A percentile compares a stretch with the other conserved stretches of the same genome.
These are phyloP conservation scores for Epizoanthus ramosus DNA, from an alignment of 92 coral and sea anemone species.

Conservation along the genomic window DNA sequence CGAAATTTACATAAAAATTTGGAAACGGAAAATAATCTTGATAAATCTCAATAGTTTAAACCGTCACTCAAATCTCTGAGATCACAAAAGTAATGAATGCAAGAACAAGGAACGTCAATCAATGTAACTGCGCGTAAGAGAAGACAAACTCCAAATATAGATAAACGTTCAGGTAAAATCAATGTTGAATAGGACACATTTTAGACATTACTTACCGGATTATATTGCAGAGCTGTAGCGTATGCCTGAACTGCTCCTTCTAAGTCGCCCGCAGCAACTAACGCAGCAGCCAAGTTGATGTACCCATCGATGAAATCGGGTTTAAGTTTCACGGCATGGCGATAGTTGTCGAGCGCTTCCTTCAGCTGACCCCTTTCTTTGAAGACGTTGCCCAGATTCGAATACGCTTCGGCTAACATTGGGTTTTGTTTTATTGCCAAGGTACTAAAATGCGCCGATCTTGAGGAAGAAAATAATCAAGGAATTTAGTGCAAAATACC, in stretches of 20 bases:
- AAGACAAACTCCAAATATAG: constrained; percentile 21
- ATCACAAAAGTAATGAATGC: constrained; percentile 10
- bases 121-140: constrained; percentile 7
- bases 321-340: constrained; percentile 98
- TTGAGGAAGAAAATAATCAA: constrained; percentile 1
- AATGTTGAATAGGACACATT: constrained; percentile 37
- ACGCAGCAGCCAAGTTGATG: constrained; percentile 98
- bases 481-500: constrained; percentile 14
- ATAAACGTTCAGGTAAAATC: constrained; percentile 29
- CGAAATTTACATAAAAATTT: background rate
- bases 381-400: constrained; percentile 98
- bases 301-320: constrained; percentile 99
- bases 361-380: constrained; percentile 99
- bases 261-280: constrained; percentile 98
- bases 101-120: constrained; percentile 10
- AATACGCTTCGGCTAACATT: constrained; percentile 97
- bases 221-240: constrained; percentile 96
- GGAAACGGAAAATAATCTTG: background rate
- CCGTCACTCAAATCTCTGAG: constrained; percentile 12
- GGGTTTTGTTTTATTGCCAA: constrained; percentile 98
- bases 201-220: constrained; percentile 80
- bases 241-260: constrained; percentile 99
- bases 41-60: background rate
- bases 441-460: constrained; percentile 99
- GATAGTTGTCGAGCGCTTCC: constrained; percentile 95